A percentile compares a stretch with the other conserved stretches of the same genome.
phyloP scores from a whole-genome alignment of 2,888 invertebrate genomes.

The Dicyrtomina minuta region DNA sequence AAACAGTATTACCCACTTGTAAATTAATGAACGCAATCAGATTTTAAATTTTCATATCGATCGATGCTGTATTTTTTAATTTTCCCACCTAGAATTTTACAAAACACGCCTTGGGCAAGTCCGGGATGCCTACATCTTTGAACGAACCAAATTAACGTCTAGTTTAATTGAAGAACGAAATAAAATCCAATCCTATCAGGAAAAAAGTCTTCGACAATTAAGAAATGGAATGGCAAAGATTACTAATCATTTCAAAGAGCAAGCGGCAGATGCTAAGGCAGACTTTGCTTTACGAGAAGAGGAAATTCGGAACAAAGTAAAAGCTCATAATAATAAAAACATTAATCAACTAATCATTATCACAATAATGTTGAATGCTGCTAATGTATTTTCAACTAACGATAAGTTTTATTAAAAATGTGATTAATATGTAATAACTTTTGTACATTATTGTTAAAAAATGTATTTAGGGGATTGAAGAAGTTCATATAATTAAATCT shows the following conservation, averaged over 20 bases:
- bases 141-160: constrained; percentile 35
- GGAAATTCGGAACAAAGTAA: constrained; percentile 49
- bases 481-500: constrained; percentile 41
- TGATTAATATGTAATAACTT: no score
- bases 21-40: no score
- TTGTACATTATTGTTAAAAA: no score
- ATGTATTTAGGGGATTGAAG: constrained; percentile 48
- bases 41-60: no score
- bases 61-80: no score
- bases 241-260: constrained; percentile 40
- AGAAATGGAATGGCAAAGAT: constrained; percentile 39
- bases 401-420: no score
- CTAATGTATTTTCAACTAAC: background rate
- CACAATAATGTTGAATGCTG: background rate
- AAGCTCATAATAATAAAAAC: background rate
- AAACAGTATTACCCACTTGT: no score
- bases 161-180: constrained; percentile 43
- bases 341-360: background rate
- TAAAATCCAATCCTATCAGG: constrained; percentile 46
- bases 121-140: constrained; percentile 39
- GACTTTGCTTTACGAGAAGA: constrained; percentile 47
- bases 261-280: constrained; percentile 42
- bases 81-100: constrained; percentile 43
- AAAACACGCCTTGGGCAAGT: constrained; percentile 43
- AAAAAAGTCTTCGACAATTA: constrained; percentile 44